Evolutionary conservation across 2,797 vertebrate species (phyloP).

Genomic region (Spheniscus humboldti): DNA sequence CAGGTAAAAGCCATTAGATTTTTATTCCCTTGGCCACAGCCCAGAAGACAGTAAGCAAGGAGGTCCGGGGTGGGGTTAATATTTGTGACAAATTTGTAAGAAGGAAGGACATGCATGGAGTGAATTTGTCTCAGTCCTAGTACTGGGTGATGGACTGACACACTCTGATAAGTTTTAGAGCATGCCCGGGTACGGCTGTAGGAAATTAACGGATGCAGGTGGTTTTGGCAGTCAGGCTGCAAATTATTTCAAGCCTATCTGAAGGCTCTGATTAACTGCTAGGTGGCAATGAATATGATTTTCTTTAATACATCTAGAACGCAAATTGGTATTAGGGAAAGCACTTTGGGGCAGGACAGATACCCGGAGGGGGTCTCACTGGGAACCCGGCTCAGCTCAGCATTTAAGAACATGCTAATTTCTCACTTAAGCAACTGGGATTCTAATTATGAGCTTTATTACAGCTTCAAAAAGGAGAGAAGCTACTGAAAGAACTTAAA

Average conservation of each 20-base stretch:
- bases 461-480: conserved; percentile 39
- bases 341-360: conserved; percentile 17
- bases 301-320: conserved; percentile 24
- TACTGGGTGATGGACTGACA: background rate
- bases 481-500: conserved; percentile 40
- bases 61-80: background rate
- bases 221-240: background rate
- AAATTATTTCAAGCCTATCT: conserved; percentile 31
- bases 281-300: conserved; percentile 40
- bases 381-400: background rate
- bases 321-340: conserved; percentile 28
- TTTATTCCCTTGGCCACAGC: background rate
- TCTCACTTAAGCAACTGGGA: conserved; percentile 55
- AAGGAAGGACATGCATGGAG: background rate
- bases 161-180: background rate
- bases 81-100: background rate
- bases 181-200: fast-evolving
- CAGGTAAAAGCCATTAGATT: background rate
- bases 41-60: background rate
- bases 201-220: background rate
- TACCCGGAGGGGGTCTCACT: background rate
- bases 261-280: conserved; percentile 29
- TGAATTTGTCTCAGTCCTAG: background rate
- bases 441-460: conserved; percentile 57
- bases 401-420: conserved; percentile 45